A percentile compares a stretch with the other conserved stretches of the same genome.
Evolutionary conservation across 2,797 vertebrate genomes (phyloP).

Genomic region (Catostomus latipinnis): DNA sequence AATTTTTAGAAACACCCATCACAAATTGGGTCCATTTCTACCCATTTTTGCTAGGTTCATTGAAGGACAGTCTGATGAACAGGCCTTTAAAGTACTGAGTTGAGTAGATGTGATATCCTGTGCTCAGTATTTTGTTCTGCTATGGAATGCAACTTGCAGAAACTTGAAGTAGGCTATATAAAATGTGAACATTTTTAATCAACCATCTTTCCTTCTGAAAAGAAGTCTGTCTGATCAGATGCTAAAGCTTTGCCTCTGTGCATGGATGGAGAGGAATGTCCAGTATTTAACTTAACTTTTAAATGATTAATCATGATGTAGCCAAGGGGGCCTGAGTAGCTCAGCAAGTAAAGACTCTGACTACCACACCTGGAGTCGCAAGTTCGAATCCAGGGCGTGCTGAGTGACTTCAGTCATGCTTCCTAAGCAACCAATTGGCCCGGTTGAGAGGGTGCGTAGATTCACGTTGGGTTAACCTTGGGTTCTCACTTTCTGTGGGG

Average conservation of each 20-base stretch:
- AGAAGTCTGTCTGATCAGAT: conserved; percentile 62
- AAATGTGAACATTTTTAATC: conserved; percentile 15
- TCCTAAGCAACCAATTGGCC: too few relatives aligned
- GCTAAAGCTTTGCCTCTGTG: conserved; percentile 50
- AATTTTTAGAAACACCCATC: conserved; percentile 31
- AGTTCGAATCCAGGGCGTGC: too few relatives aligned
- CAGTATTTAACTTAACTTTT: conserved; percentile 78
- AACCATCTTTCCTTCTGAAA: conserved; percentile 52
- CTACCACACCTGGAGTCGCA: too few relatives aligned
- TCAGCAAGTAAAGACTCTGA: too few relatives aligned
- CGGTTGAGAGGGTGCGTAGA: too few relatives aligned
- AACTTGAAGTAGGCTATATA: not conserved
- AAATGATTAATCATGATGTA: conserved; percentile 83
- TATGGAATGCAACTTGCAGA: not conserved
- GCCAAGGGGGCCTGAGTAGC: conserved; percentile 50
- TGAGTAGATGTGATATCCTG: conserved; percentile 34
- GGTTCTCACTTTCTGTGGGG: too few relatives aligned
- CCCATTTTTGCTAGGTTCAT: conserved; percentile 54
- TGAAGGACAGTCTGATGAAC: conserved; percentile 37
- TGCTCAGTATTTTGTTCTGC: conserved; percentile 22
- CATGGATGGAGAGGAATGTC: conserved; percentile 68
- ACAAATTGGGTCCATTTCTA: conserved; percentile 60
- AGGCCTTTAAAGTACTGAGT: conserved; percentile 45
- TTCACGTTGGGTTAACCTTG: too few relatives aligned
- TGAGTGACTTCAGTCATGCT: too few relatives aligned